Base-by-base conservation (phyloP, 2,888 invertebrate species). In the Temnothorax ravouxi region DNA sequence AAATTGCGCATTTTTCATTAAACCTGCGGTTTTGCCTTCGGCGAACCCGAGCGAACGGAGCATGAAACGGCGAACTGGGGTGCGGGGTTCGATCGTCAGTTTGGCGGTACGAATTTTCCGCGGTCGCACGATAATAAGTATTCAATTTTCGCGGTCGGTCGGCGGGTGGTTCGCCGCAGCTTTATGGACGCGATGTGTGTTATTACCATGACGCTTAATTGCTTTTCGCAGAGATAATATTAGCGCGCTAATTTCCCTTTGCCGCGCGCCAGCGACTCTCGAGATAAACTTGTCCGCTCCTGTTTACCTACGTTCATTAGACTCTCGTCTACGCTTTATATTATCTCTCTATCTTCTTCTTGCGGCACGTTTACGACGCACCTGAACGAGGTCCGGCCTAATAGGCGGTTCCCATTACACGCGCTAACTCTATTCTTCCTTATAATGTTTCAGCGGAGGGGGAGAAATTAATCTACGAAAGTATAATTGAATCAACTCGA, bases 271-370 rank as follows among this genome's bases (percentile, higher is more conserved):
- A 34, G 66, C 56, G 52, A 44, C 21, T 75, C 38, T 21, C 62
- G 62, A 76, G 81, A 81, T 81, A 62, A 81, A 71, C 69, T 71
- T 54, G 64, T 64, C 25, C 25, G 18, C 52, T 29, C 29, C 83
- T 52, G 56, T 84, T 86, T 66, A 72, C 50, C 56, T 50, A 44
- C 56, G 75, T 79, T 87, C 83, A 76, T 87, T 85, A 87, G 72
- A 41, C 50, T 59, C 80, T 83, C 85, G 21, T 81, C 76, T 81
- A 56, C 72, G 76, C 82, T 82, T 84, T 84, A 75, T 74, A 71
- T 88, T 82, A 61, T 79, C 84, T 21, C 50, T 47, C 29, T 84
- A 81, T 82, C 81, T 52, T 18, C 25, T 38, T 25, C n/a, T 54
- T 41, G 41, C 69, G 6, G 72, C 54, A 69, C 62, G 21, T 47